phyloP scores from a whole-genome alignment of 2,113 vertebrate species.

The Physeter macrocephalus region DNA sequence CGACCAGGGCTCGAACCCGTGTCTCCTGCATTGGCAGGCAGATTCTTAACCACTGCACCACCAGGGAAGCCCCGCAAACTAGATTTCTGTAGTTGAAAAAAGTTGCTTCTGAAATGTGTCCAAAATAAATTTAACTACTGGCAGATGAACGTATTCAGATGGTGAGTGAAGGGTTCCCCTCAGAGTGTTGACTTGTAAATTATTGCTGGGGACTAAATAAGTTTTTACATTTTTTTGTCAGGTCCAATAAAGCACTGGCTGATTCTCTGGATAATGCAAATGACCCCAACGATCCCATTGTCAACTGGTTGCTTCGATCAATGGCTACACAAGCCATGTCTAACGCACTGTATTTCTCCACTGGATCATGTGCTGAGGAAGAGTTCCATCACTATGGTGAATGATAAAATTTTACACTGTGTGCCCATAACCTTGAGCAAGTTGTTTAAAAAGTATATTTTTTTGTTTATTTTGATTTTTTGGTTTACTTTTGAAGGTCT shows the following conservation, averaged over 20 bases:
- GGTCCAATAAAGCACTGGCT: slow-evolving; percentile 93
- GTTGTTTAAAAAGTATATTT: background rate
- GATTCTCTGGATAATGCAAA: slow-evolving; percentile 91
- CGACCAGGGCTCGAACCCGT: too few relatives aligned
- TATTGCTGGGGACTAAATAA: background rate
- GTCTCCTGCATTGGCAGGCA: too few relatives aligned
- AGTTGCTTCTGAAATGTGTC: background rate
- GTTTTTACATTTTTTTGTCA: slow-evolving; percentile 63
- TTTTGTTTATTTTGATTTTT: background rate
- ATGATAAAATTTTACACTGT: background rate
- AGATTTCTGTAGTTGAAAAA: background rate
- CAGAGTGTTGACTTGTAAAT: background rate
- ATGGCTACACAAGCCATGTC: slow-evolving; percentile 98
- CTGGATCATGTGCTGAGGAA: slow-evolving; percentile 83
- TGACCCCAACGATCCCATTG: slow-evolving; percentile 86
- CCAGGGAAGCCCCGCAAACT: background rate
- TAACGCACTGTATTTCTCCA: slow-evolving; percentile 94
- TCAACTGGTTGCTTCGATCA: slow-evolving; percentile 89
- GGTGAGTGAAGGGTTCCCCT: background rate
- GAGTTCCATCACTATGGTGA: slow-evolving; percentile 92
- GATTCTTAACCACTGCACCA: too few relatives aligned
- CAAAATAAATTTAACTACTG: background rate
- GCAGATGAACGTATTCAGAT: background rate
- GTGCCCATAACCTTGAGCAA: background rate
- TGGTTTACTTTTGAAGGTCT: slow-evolving; percentile 82